Evolutionary conservation across 2,113 vertebrate genomes (phyloP), one percentile per base, ranked within the genome.

Genomic region (Brienomyrus longianalis): DNA sequence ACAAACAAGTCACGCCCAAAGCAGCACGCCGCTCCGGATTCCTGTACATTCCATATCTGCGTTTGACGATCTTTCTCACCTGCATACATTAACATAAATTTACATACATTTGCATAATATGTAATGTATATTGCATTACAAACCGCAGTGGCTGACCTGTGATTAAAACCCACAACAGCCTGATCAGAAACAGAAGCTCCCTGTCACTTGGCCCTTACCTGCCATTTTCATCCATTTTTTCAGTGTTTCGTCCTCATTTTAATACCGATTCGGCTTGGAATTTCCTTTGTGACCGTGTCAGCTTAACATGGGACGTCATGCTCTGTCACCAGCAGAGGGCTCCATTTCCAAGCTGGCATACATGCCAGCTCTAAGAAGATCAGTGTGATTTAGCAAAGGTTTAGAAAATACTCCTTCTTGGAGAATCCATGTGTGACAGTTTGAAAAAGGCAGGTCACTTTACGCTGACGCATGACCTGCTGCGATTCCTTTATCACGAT

Each of bases 1-100:
- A 31, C 39, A 83, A 51, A 83, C 83, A 48, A 84, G 83, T 84
- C 39, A 48, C 19, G 23, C 11, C 83, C 11, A 19, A 27, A 10
- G 39, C 19, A 10, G 19, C 83, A 48, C 83, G 39, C 83, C 21
- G 3, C 83, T 84, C 45, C 39, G 23, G 83, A 84, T 84, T n/a
- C 45, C 83, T 48, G 48, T 48, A 84, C 83, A n/a, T 48, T 84
- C 45, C 43, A 84, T 62, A 62, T 83, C 74, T 86, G 89, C 39
- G 74, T 35, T 0, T 43, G 74, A 80, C 35, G 5, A 80, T 43
- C 74, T 43, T 80, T 80, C 35, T 43, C 74, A 80, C 35, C 31
- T 39, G 35, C 74, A 43, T 80, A 80, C 1, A 43, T 80, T 19
- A 80, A 3, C 74, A 80, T 80, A 43, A 43, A 80, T 80, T 21